phyloP scores from a whole-genome alignment of 1,140 invertebrate species.

The Ridgeia piscesae region DNA sequence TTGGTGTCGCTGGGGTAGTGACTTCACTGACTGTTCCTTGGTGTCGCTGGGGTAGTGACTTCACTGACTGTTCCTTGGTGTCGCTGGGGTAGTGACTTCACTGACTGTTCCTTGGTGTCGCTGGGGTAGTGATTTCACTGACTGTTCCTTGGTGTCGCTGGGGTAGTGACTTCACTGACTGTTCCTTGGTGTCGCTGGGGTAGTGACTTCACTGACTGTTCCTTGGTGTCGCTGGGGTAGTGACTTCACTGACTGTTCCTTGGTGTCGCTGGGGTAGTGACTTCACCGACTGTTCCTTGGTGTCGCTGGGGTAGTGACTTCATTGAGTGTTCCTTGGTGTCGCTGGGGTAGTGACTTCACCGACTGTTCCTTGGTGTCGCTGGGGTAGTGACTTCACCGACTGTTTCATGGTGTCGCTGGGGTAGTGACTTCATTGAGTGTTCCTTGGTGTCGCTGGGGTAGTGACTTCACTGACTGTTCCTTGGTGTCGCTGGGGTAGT shows the following conservation, averaged over 20 bases:
- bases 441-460: neutral
- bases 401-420: neutral
- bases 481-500: neutral
- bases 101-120: neutral
- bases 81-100: no score
- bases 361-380: neutral
- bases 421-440: no score
- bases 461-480: no score
- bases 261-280: neutral
- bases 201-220: no score
- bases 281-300: neutral
- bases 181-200: neutral
- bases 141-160: neutral
- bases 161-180: no score
- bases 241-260: no score
- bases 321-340: neutral
- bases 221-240: neutral
- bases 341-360: no score
- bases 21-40: neutral
- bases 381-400: no score
- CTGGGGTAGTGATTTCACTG: no score
- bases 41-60: neutral
- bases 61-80: neutral
- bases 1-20: neutral
- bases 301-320: neutral